A percentile compares a stretch with the other conserved stretches of the same genome.
Conservation (phyloP, 2,797 vertebrate species). For the Takifugu rubripes region DNA sequence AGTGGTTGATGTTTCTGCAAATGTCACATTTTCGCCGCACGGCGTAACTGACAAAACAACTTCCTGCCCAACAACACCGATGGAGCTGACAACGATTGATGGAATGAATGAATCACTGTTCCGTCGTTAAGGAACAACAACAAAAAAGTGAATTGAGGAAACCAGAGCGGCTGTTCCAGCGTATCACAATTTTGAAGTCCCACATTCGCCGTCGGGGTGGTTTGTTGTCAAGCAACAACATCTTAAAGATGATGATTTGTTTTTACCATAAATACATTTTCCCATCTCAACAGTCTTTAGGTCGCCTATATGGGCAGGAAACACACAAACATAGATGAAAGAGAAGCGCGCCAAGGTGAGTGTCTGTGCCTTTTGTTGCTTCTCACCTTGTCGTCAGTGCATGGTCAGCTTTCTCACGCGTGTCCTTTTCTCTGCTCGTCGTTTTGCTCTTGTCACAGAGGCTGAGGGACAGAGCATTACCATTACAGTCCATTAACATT, state of each 20-base stretch:
- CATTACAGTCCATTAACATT: conserved; percentile 58
- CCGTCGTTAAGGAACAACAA: no score
- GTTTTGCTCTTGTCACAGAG: conserved; percentile 26
- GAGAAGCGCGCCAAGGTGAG: conserved; percentile 25
- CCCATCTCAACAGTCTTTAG: no score
- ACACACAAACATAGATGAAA: conserved; percentile 12
- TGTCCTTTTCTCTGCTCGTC: conserved; percentile 38
- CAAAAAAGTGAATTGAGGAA: no score
- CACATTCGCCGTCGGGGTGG: no score
- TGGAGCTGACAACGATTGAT: neutral
- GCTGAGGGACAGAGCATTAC: conserved; percentile 47
- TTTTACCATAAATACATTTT: no score
- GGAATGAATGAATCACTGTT: no score
- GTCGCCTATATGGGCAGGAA: neutral
- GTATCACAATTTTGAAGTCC: neutral
- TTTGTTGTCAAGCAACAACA: no score
- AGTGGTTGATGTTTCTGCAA: no score
- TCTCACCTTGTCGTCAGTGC: conserved; percentile 68
- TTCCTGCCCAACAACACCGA: neutral
- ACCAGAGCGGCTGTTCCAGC: neutral
- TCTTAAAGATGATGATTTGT: no score
- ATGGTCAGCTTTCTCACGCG: conserved; percentile 54
- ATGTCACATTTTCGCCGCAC: conserved; percentile 18
- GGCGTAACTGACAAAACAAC: no score
- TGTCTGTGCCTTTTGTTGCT: conserved; percentile 6